A percentile compares a stretch with the other conserved stretches of the same genome.
Conservation (phyloP, 2,113 vertebrate genomes). For the Phocoena phocoena region DNA sequence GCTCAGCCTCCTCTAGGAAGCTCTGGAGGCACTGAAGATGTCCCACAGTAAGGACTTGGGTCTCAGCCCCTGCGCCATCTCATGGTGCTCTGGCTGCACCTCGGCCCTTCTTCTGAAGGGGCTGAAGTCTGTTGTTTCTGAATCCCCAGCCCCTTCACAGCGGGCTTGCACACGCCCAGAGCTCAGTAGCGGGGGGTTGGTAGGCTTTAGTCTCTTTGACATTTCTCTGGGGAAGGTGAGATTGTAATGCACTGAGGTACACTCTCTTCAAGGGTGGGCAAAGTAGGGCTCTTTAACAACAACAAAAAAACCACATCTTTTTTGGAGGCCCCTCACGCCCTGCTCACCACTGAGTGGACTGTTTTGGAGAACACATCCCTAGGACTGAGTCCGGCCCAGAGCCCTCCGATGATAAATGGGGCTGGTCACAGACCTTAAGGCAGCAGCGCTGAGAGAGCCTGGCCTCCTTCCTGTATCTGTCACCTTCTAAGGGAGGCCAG, state of each 20-base stretch:
- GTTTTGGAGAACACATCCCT: background rate
- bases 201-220: background rate
- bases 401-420: background rate
- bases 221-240: background rate
- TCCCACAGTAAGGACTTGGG: too few species aligned
- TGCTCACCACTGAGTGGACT: background rate
- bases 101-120: background rate
- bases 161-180: background rate
- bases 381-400: background rate
- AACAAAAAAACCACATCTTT: background rate
- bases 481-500: background rate
- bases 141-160: background rate
- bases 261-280: background rate
- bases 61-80: background rate
- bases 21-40: accelerated
- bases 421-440: background rate
- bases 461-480: background rate
- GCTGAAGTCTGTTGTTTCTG: background rate
- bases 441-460: background rate
- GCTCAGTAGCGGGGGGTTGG: background rate
- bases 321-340: background rate
- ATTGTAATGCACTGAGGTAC: background rate
- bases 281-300: background rate
- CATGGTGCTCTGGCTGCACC: accelerated
- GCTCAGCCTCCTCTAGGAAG: background rate